These are phyloP conservation scores for Fistularia commersonii DNA, from an alignment of 2,797 vertebrate genomes.

Conservation along the genomic window DNA sequence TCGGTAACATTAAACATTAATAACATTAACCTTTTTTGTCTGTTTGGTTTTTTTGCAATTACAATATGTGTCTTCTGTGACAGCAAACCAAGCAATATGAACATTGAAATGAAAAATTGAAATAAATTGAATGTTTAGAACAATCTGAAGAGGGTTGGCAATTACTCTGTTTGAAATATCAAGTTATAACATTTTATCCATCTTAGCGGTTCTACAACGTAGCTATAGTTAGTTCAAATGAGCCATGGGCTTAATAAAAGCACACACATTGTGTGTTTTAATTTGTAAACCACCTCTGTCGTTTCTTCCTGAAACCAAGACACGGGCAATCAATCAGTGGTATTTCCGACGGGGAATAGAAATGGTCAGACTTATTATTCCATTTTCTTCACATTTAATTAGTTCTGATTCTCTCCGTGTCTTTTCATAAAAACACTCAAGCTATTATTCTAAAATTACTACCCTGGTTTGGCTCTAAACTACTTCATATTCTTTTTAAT, in stretches of 20 bases:
- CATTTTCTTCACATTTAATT: slow-evolving; percentile 54
- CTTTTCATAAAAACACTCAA: slow-evolving; percentile 16
- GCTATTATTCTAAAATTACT: slow-evolving; percentile 48
- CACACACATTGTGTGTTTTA: slow-evolving; percentile 35
- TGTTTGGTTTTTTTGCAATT: too few species aligned
- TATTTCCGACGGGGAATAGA: slow-evolving; percentile 55
- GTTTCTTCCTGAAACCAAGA: slow-evolving; percentile 54
- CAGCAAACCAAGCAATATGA: too few species aligned
- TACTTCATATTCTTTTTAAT: slow-evolving; percentile 35
- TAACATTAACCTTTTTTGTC: too few species aligned
- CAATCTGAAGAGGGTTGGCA: too few species aligned
- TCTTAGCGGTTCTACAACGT: slow-evolving; percentile 29
- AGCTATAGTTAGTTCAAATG: slow-evolving; percentile 39
- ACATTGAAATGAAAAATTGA: too few species aligned
- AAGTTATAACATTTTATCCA: slow-evolving; percentile 25
- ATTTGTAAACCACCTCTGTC: slow-evolving; percentile 53
- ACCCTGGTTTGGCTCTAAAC: slow-evolving; percentile 36
- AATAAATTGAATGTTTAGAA: too few species aligned
- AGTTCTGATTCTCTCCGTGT: slow-evolving; percentile 43
- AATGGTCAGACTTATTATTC: slow-evolving; percentile 58
- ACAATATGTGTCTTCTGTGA: too few species aligned
- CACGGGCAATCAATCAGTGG: slow-evolving; percentile 48
- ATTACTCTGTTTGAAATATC: slow-evolving; percentile 15
- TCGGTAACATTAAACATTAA: too few species aligned
- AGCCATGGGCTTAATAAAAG: slow-evolving; percentile 43